Percentiles rank a stretch among this genome's conserved stretches.
These are phyloP conservation scores for Papilio protenor DNA, from an alignment of 2,888 invertebrate species.

Conservation along the genomic window DNA sequence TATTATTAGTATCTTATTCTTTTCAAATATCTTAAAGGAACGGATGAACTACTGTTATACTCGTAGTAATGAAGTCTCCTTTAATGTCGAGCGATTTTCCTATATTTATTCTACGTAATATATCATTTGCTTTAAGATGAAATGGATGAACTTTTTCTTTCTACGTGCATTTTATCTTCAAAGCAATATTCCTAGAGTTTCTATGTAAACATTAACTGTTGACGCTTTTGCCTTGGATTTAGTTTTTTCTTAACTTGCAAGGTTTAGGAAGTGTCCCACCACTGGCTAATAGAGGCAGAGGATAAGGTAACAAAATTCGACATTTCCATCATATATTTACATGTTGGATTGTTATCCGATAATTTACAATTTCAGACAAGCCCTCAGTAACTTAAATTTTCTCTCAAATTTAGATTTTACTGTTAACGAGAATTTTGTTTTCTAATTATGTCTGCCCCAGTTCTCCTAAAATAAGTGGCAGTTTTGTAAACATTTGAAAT, in stretches of 20 bases:
- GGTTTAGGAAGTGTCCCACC: no score
- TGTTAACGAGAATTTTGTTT: neutral
- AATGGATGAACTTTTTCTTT: neutral
- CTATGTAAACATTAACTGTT: neutral
- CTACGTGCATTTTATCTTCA: neutral
- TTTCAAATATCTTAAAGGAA: no score
- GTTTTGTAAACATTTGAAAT: neutral
- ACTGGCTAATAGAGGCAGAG: no score
- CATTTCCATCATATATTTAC: no score
- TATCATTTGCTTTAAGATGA: neutral
- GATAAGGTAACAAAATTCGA: no score
- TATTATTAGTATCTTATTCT: no score
- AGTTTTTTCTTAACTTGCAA: neutral
- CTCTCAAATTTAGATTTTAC: no score
- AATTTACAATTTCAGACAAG: no score
- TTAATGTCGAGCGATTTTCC: neutral
- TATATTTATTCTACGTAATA: neutral
- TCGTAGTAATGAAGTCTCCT: neutral
- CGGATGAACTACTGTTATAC: neutral
- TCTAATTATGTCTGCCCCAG: neutral
- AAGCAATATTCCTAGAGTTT: neutral
- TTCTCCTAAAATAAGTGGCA: neutral
- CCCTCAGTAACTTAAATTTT: no score
- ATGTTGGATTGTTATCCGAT: no score
- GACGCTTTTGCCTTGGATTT: neutral